phyloP scores from a whole-genome alignment of 2,888 invertebrate species.

The Rhagophthalmus giganteus region DNA sequence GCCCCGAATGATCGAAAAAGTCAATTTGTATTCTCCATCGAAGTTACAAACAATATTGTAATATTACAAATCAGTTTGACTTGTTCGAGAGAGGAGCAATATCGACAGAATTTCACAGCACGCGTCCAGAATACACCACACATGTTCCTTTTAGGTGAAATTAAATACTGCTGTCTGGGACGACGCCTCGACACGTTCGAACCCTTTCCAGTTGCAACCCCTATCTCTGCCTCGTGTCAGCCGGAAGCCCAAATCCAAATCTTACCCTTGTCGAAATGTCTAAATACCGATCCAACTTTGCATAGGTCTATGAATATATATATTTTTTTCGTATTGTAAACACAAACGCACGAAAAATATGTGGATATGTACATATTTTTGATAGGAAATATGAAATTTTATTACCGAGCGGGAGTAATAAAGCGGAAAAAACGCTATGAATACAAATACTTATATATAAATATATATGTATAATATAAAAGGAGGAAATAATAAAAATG shows the following conservation, averaged over 20 bases:
- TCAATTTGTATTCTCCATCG: background rate
- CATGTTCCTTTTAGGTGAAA: conserved; percentile 17
- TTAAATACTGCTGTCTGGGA: conserved; percentile 29
- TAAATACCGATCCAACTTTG: conserved; percentile 3
- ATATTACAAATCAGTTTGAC: conserved; percentile 10
- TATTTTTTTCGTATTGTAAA: no score
- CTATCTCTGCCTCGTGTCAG: conserved; percentile 14
- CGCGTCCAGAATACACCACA: conserved; percentile 16
- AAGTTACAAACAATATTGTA: no score
- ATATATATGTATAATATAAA: conserved; percentile 21
- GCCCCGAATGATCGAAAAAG: no score
- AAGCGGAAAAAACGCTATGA: conserved; percentile 26
- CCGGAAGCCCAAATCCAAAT: conserved; percentile 8
- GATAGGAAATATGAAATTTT: conserved; percentile 13
- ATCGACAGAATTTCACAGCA: conserved; percentile 12
- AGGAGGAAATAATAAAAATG: conserved; percentile 26
- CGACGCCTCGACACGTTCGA: conserved; percentile 16
- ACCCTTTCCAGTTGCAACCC: conserved; percentile 8
- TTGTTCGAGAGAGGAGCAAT: conserved; percentile 5
- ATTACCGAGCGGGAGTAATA: conserved; percentile 19
- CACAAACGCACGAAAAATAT: no score
- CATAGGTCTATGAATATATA: background rate
- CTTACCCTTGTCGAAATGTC: conserved; percentile 9
- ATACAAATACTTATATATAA: conserved; percentile 24
- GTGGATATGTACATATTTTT: background rate